Evolutionary conservation across 2,888 invertebrate genomes (phyloP).

Genomic region (Kuschelorhynchus macadamiae): DNA sequence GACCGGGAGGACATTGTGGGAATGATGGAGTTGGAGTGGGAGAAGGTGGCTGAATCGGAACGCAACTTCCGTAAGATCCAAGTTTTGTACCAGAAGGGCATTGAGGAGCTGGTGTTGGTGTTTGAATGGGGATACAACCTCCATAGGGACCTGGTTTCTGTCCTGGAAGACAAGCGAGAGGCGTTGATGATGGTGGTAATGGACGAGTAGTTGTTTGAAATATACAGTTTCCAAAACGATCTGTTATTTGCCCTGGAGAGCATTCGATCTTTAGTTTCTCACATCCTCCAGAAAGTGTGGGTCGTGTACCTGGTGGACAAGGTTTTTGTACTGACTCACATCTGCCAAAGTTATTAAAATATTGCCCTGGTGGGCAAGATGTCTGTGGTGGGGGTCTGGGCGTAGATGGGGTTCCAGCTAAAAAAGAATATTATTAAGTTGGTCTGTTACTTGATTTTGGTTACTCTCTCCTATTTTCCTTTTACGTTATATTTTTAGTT

Average conservation of each 20-base stretch:
- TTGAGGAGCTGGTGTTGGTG: constrained; percentile 29
- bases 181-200: constrained; percentile 22
- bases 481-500: too few relatives aligned
- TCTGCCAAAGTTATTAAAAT: constrained; percentile 35
- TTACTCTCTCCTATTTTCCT: too few relatives aligned
- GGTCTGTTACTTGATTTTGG: background rate
- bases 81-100: constrained; percentile 50
- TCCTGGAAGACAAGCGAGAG: constrained; percentile 34
- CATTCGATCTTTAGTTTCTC: constrained; percentile 33
- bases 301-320: constrained; percentile 50
- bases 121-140: constrained; percentile 43
- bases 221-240: constrained; percentile 32
- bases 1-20: constrained; percentile 41
- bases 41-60: constrained; percentile 13
- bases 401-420: constrained; percentile 33
- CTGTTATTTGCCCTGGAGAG: constrained; percentile 31
- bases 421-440: constrained; percentile 8
- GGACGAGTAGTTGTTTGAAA: too few relatives aligned
- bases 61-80: constrained; percentile 52
- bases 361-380: constrained; percentile 52
- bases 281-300: constrained; percentile 49
- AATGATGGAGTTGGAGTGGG: background rate
- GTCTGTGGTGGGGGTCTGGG: constrained; percentile 33
- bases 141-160: constrained; percentile 51
- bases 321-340: constrained; percentile 40